Percentiles rank a stretch among this genome's conserved stretches.
phyloP scores from a whole-genome alignment of 1,140 invertebrate genomes.

The Trissolcus basalis region DNA sequence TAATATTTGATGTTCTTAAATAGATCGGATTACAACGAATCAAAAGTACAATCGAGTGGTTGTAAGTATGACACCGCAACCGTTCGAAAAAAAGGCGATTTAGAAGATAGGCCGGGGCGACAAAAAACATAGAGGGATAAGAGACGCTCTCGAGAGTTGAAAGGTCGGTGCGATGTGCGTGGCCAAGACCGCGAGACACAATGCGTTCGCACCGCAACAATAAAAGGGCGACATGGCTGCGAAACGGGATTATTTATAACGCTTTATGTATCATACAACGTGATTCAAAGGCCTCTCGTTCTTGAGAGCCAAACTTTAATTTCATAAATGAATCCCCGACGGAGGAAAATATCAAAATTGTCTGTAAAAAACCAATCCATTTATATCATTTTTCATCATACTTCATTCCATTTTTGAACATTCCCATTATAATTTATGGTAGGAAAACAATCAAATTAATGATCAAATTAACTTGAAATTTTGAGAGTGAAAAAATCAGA shows the following conservation, averaged over 20 bases:
- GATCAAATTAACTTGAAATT: too few relatives aligned
- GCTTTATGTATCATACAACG: slow-evolving; percentile 16
- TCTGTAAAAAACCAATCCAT: too few relatives aligned
- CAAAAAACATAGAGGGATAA: slow-evolving; percentile 39
- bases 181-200: slow-evolving; percentile 58
- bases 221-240: slow-evolving; percentile 49
- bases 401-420: too few relatives aligned
- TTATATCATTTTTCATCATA: too few relatives aligned
- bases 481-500: too few relatives aligned
- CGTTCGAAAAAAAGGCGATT: slow-evolving; percentile 18
- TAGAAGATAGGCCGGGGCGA: slow-evolving; percentile 31
- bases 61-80: slow-evolving; percentile 7
- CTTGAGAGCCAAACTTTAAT: background rate
- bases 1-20: slow-evolving; percentile 29
- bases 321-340: background rate
- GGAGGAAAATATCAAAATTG: too few relatives aligned
- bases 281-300: background rate
- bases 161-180: slow-evolving; percentile 43
- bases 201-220: slow-evolving; percentile 62
- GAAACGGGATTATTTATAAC: slow-evolving; percentile 53
- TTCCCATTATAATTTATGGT: too few relatives aligned
- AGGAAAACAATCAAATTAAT: too few relatives aligned
- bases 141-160: slow-evolving; percentile 42
- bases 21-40: slow-evolving; percentile 21
- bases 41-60: slow-evolving; percentile 8